Evolutionary conservation across 2,797 vertebrate genomes (phyloP).

Genomic region (Avahi laniger): DNA sequence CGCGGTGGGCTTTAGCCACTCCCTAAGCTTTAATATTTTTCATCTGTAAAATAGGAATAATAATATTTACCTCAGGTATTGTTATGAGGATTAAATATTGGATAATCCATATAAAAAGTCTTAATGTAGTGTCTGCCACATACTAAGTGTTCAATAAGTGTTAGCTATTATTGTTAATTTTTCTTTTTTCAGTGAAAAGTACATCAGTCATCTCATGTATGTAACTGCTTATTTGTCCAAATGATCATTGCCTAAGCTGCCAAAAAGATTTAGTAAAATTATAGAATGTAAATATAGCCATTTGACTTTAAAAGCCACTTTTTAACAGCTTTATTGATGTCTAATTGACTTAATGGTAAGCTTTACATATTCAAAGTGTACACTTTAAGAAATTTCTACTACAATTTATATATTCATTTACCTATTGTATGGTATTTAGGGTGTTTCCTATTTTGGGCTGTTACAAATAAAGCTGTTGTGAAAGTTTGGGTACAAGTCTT

Average conservation of each 20-base stretch:
- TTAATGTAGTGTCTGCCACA: not conserved
- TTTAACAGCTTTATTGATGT: constrained; percentile 2
- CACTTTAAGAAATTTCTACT: not conserved
- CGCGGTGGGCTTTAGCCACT: not conserved
- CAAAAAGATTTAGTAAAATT: constrained; percentile 25
- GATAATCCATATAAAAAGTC: not conserved
- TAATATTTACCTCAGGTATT: not conserved
- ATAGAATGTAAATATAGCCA: not conserved
- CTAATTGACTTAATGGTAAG: not conserved
- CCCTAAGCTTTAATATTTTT: not conserved
- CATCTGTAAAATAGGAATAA: not conserved
- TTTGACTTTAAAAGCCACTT: constrained; percentile 13
- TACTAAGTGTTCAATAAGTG: not conserved
- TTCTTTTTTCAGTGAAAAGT: not conserved
- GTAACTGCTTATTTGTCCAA: not conserved
- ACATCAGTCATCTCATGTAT: constrained; percentile 11
- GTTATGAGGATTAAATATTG: not conserved
- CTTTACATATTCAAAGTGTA: not conserved
- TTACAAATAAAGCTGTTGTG: not conserved
- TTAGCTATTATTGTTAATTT: not conserved
- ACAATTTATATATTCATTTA: constrained; percentile 3
- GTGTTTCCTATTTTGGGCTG: not conserved
- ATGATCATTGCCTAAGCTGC: not conserved
- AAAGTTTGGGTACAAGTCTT: not conserved
- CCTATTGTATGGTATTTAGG: not conserved